Conservation (phyloP, 2,888 invertebrate genomes). For the Phorcus lineatus region DNA sequence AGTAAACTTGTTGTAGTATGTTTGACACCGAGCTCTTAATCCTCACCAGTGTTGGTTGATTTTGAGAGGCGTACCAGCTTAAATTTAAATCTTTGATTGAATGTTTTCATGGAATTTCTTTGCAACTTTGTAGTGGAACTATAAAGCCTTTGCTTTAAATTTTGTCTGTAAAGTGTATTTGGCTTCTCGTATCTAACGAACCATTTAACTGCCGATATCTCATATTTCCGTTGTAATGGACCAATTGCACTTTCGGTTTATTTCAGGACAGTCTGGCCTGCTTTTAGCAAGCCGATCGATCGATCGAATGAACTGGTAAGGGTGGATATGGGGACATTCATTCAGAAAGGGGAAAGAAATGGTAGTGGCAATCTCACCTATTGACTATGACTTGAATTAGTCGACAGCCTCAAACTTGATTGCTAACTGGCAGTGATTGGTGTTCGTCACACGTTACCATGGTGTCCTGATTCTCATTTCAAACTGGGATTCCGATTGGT, state of each 20-base stretch:
- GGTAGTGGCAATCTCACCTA: background rate
- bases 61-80: background rate
- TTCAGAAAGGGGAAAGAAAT: constrained; percentile 18
- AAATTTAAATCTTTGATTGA: background rate
- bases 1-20: constrained; percentile 21
- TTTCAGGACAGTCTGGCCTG: constrained; percentile 21
- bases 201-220: background rate
- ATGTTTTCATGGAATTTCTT: constrained; percentile 21
- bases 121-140: constrained; percentile 20
- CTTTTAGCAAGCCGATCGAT: constrained; percentile 16
- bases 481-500: constrained; percentile 18
- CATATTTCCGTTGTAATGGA: constrained; percentile 16
- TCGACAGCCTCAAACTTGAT: background rate
- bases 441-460: background rate
- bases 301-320: constrained; percentile 20
- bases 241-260: constrained; percentile 22
- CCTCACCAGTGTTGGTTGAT: background rate
- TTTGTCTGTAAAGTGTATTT: constrained; percentile 21
- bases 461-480: background rate
- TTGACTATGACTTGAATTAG: background rate
- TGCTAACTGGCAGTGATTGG: background rate
- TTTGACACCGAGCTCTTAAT: constrained; percentile 9
- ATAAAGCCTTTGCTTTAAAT: constrained; percentile 18
- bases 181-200: background rate
- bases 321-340: constrained; percentile 17